phyloP scores from a whole-genome alignment of 2,797 vertebrate genomes.

The Ataeniobius toweri region DNA sequence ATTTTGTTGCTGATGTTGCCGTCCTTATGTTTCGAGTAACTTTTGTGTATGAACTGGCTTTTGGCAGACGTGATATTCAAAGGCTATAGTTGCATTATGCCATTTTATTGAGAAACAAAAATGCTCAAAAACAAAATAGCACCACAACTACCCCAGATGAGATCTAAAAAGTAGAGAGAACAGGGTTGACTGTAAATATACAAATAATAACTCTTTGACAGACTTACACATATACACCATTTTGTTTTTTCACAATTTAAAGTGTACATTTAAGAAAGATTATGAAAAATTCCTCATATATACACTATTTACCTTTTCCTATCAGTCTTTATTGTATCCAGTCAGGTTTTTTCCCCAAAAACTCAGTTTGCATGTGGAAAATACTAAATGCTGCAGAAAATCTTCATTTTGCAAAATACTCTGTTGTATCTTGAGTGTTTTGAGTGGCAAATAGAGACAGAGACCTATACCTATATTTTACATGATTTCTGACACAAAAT shows the following conservation, averaged over 20 bases:
- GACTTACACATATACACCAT: not conserved
- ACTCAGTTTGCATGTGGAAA: not conserved
- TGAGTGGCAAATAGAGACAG: not conserved
- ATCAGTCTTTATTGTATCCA: no score
- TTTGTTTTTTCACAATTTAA: not conserved
- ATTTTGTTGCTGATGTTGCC: not conserved
- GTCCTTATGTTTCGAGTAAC: not conserved
- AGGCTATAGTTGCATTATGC: no score
- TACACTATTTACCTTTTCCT: not conserved
- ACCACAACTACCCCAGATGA: not conserved
- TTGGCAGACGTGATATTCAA: no score
- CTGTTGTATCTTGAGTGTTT: no score
- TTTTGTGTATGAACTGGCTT: no score
- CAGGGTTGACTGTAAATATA: not conserved
- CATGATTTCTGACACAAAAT: not conserved
- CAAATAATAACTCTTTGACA: not conserved
- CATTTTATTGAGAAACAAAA: not conserved
- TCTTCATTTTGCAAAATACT: no score
- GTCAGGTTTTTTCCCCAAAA: no score
- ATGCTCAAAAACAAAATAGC: not conserved
- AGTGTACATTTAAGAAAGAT: not conserved
- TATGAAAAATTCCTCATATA: not conserved
- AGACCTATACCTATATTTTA: not conserved
- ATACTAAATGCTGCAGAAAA: not conserved
- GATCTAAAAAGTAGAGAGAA: not conserved